phyloP scores from a whole-genome alignment of 2,888 invertebrate species.

The Acronicta leporina region DNA sequence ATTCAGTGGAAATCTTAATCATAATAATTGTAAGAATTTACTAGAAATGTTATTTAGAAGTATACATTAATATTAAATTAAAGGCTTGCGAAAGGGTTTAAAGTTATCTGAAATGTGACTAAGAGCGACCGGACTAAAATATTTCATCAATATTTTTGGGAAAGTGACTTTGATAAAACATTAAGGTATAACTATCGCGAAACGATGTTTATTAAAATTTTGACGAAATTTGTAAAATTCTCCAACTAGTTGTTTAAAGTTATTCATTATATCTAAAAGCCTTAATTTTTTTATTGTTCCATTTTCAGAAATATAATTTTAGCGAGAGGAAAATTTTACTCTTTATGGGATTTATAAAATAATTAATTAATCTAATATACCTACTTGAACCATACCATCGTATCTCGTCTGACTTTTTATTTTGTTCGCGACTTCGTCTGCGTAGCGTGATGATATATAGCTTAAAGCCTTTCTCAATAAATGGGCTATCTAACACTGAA shows the following conservation, averaged over 20 bases:
- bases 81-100: not conserved
- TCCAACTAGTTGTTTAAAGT: not conserved
- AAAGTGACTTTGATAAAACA: not conserved
- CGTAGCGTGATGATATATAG: too few relatives aligned
- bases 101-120: conserved; percentile 3
- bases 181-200: not conserved
- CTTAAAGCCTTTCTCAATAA: too few relatives aligned
- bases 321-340: too few relatives aligned
- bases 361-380: too few relatives aligned
- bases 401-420: too few relatives aligned
- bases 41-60: not conserved
- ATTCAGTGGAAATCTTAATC: too few relatives aligned
- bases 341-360: too few relatives aligned
- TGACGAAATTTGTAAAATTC: conserved; percentile 4
- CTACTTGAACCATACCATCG: too few relatives aligned
- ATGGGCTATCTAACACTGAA: too few relatives aligned
- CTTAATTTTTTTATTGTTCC: too few relatives aligned
- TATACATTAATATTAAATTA: conserved; percentile 15
- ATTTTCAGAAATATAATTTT: too few relatives aligned
- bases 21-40: not conserved
- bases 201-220: conserved; percentile 11
- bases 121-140: conserved; percentile 1
- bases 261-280: not conserved
- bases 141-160: conserved; percentile 13
- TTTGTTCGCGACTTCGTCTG: too few relatives aligned